Conservation (phyloP, 2,797 vertebrate genomes). For the Erethizon dorsatum region DNA sequence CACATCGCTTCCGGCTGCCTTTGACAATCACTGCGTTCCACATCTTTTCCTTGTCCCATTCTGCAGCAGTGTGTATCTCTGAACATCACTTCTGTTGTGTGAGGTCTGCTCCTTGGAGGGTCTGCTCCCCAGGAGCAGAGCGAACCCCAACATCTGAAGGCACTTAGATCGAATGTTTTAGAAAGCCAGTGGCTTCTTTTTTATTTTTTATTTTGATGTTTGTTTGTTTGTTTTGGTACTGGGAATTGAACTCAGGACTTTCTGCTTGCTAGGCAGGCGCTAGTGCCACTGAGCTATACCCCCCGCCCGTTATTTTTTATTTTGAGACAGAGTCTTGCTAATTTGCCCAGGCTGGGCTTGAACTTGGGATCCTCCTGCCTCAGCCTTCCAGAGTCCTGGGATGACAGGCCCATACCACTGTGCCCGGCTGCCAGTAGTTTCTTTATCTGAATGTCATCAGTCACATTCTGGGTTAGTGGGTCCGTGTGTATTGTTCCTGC, state of each 20-base stretch:
- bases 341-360: not conserved
- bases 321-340: not conserved
- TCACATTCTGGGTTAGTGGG: not conserved
- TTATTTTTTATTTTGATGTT: no score
- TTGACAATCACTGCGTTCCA: not conserved
- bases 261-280: no score
- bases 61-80: not conserved
- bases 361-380: not conserved
- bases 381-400: not conserved
- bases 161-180: not conserved
- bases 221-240: no score
- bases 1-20: not conserved
- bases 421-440: not conserved
- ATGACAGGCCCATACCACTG: not conserved
- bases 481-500: not conserved
- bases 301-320: no score
- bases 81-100: not conserved
- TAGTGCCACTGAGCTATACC: no score
- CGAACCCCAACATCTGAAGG: not conserved
- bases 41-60: not conserved
- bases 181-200: not conserved
- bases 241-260: no score
- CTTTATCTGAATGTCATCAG: not conserved
- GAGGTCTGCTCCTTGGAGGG: not conserved
- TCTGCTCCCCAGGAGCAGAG: not conserved